A percentile compares a stretch with the other conserved stretches of the same genome.
Evolutionary conservation across 2,888 invertebrate species (phyloP).

Genomic region (Nomada fucata): DNA sequence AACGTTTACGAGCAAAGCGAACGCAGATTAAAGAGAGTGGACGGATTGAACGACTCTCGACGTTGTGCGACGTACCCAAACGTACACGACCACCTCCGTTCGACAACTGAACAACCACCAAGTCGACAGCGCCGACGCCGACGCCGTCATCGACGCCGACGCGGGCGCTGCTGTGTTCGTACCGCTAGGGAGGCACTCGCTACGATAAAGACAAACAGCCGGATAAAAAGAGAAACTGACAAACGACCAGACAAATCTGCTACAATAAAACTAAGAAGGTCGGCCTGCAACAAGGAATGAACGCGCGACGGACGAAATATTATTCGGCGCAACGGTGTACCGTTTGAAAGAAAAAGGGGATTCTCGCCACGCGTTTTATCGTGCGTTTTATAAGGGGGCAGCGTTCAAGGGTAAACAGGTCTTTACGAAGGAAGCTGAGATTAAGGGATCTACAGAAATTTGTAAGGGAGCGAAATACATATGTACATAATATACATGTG

Average conservation of each 20-base stretch:
- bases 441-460: not conserved
- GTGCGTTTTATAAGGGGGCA: too few species aligned
- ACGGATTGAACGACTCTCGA: constrained; percentile 47
- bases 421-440: not conserved
- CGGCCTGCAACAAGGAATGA: not conserved
- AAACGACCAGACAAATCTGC: not conserved
- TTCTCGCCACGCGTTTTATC: too few species aligned
- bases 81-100: constrained; percentile 63
- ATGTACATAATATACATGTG: not conserved
- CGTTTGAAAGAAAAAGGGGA: too few species aligned
- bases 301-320: not conserved
- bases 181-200: constrained; percentile 1
- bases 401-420: too few species aligned
- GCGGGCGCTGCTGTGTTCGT: constrained; percentile 4
- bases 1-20: constrained; percentile 2
- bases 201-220: not conserved
- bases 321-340: too few species aligned
- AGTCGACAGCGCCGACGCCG: constrained; percentile 50
- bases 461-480: too few species aligned
- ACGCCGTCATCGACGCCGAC: constrained; percentile 24
- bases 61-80: constrained; percentile 49
- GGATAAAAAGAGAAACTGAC: not conserved
- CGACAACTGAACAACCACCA: constrained; percentile 63
- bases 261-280: too few species aligned
- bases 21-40: constrained; percentile 36